Conservation (phyloP, 2,113 vertebrate genomes). For the Gopherus evgoodei region DNA sequence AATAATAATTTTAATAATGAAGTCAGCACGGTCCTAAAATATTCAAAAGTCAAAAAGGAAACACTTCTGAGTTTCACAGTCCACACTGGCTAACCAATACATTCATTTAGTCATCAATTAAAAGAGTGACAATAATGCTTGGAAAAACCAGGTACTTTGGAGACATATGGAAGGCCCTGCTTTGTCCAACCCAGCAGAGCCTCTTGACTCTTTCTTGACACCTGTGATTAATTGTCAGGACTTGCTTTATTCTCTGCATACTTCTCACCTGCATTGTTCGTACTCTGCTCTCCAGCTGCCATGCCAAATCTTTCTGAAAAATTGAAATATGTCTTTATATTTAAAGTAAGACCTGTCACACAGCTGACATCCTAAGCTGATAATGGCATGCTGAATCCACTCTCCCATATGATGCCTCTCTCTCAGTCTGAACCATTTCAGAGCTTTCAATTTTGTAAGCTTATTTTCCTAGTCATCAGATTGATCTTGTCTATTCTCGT, state of each 20-base stretch:
- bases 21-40: not conserved
- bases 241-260: constrained; percentile 20
- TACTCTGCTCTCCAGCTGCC: constrained; percentile 43
- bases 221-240: constrained; percentile 57
- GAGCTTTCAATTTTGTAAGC: not conserved
- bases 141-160: not conserved
- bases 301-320: constrained; percentile 38
- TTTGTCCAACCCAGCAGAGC: constrained; percentile 20
- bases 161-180: not conserved
- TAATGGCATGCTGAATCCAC: constrained; percentile 19
- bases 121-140: not conserved
- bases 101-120: not conserved
- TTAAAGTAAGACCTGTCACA: constrained; percentile 53
- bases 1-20: not conserved
- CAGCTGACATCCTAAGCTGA: constrained; percentile 33
- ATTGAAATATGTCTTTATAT: constrained; percentile 58
- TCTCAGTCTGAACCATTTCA: not conserved
- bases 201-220: constrained; percentile 29
- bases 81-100: not conserved
- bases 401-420: not conserved
- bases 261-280: not conserved
- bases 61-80: not conserved
- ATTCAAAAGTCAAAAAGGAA: not conserved
- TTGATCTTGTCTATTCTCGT: not conserved
- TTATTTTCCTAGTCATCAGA: not conserved